Evolutionary conservation across 2,888 invertebrate genomes (phyloP), one percentile per base, ranked within the genome.

Genomic region (Malthinus seriepunctatus): DNA sequence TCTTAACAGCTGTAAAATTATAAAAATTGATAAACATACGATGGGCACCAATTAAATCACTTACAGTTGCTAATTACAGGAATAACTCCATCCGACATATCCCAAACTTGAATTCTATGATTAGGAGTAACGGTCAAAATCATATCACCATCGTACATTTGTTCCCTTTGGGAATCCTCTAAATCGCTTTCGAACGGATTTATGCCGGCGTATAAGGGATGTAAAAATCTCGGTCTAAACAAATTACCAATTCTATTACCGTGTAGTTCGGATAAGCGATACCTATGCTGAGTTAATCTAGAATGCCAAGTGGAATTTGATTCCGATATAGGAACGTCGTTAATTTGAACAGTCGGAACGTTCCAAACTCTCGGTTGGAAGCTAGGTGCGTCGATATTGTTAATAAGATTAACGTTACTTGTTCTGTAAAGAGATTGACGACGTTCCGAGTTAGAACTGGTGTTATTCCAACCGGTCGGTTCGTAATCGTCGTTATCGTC

Each of bases 71-170:
- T 84, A 62, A 92, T 88, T 70, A 89, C 86, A 0, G 92, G 92
- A 62, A 91, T 85, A 67, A 81, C 79, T 61, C 85, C 86, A 42
- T 84, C 81, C 3, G 87, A 85, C 77, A 93, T 90, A 80, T 92
- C 89, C 93, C 93, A 93, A 39, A 87, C 88, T 79, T 93, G 93
- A 67, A 93, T 89, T 64, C 93, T 82, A 78, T 92, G 90, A 67
- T 88, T 88, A 39, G 87, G 86, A 44, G 86, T 84, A 32, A 87
- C 83, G 44, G 87, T 81, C 3, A 84, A 80, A 62, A 78, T 72
- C 69, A 78, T 76, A 62, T 78, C 78, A 45, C 72, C 74, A 52
- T 79, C 79, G 51, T 78, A 76, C 32, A 75, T 71, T 48, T 75
- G 76, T 44, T 77, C 76, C 44, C 78, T 68, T 47, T 73, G 73